Conservation (phyloP, 2,888 invertebrate genomes). For the Lasioglossum morio region DNA sequence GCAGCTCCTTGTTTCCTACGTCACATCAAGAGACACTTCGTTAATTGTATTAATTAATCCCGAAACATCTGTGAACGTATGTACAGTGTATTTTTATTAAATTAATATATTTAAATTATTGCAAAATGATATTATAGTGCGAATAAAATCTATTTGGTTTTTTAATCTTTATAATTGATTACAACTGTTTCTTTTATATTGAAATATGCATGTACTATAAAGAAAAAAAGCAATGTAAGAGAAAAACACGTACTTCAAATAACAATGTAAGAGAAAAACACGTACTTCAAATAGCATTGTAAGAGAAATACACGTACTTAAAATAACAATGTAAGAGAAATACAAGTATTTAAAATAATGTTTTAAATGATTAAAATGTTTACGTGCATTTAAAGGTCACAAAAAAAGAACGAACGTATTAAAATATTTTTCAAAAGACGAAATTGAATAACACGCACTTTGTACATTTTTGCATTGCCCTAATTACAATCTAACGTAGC, state of each 20-base stretch:
- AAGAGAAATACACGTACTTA: slow-evolving; percentile 2
- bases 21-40: slow-evolving; percentile 43
- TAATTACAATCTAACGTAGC: slow-evolving; percentile 58
- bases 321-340: slow-evolving; percentile 9
- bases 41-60: slow-evolving; percentile 59
- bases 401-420: slow-evolving; percentile 34
- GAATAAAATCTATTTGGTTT: slow-evolving; percentile 57
- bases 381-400: slow-evolving; percentile 41
- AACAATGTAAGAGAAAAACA: slow-evolving; percentile 8
- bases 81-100: slow-evolving; percentile 82
- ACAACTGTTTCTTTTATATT: slow-evolving; percentile 43
- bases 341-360: slow-evolving; percentile 31
- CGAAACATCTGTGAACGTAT: slow-evolving; percentile 75
- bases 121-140: slow-evolving; percentile 74
- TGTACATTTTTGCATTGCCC: slow-evolving; percentile 59
- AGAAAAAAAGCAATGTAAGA: not conserved
- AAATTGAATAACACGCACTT: slow-evolving; percentile 40
- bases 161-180: slow-evolving; percentile 55
- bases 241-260: slow-evolving; percentile 18
- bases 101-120: slow-evolving; percentile 82
- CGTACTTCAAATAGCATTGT: slow-evolving; percentile 15
- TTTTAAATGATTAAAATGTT: slow-evolving; percentile 26
- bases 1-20: slow-evolving; percentile 55
- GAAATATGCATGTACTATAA: slow-evolving; percentile 11
- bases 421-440: slow-evolving; percentile 34